Conservation (phyloP, 1,140 invertebrate species). For the Atta cephalotes region DNA sequence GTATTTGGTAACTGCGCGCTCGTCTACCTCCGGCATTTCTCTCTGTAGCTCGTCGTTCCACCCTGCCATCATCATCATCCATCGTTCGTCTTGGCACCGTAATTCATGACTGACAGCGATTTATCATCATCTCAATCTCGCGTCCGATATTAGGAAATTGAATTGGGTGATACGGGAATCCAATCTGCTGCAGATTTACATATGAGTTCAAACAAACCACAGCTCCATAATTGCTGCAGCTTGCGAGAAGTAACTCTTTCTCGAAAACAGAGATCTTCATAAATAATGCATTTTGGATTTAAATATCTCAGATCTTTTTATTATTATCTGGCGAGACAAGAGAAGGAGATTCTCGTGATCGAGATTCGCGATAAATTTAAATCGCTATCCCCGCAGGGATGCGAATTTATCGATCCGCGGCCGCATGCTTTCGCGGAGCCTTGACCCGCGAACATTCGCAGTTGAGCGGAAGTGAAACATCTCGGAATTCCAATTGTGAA, state of each 20-base stretch:
- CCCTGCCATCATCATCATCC: slow-evolving; percentile 39
- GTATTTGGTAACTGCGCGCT: slow-evolving; percentile 75
- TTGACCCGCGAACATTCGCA: neutral
- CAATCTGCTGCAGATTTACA: slow-evolving; percentile 35
- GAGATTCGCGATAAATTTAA: neutral
- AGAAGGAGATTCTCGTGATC: neutral
- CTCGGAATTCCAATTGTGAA: slow-evolving; percentile 14
- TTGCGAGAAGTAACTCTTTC: neutral
- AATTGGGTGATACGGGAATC: slow-evolving; percentile 9
- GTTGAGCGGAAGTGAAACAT: neutral
- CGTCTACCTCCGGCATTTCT: slow-evolving; percentile 54
- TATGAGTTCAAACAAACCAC: neutral
- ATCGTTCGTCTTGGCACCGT: slow-evolving; percentile 37
- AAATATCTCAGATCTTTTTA: neutral
- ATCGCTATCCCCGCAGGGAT: neutral
- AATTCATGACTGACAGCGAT: slow-evolving; percentile 45
- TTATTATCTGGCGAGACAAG: neutral
- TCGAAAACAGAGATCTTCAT: neutral
- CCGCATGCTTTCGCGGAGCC: neutral
- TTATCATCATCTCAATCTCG: slow-evolving; percentile 34
- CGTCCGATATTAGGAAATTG: slow-evolving; percentile 24
- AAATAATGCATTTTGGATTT: neutral
- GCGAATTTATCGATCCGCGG: neutral
- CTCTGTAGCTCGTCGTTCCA: slow-evolving; percentile 15
- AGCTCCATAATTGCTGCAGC: neutral